These are phyloP conservation scores for Melanotaenia parkinsoni DNA, from an alignment of 2,797 vertebrate species.

Conservation along the genomic window DNA sequence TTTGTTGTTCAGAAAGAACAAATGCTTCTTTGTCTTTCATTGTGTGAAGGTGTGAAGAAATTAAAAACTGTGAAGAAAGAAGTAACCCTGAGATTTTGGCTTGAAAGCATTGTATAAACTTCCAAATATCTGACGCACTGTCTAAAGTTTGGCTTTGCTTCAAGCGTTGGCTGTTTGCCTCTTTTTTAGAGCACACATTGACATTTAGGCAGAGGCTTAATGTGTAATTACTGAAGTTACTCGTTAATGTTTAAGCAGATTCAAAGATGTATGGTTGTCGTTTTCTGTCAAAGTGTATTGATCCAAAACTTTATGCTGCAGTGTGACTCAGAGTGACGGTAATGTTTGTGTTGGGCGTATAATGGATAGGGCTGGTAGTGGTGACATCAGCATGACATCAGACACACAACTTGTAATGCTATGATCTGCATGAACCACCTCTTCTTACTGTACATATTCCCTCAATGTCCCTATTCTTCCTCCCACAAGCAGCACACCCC, in stretches of 20 bases:
- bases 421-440: constrained; percentile 21
- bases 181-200: not conserved
- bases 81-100: constrained; percentile 70
- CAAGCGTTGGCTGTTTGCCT: constrained; percentile 11
- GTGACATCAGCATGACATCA: constrained; percentile 61
- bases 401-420: constrained; percentile 5
- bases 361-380: not conserved
- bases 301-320: constrained; percentile 34
- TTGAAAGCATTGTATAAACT: constrained; percentile 42
- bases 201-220: not conserved
- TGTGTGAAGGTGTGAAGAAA: constrained; percentile 60
- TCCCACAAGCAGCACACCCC: constrained; percentile 43
- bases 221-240: not conserved
- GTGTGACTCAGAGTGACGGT: constrained; percentile 61
- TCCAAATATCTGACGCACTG: constrained; percentile 44
- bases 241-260: constrained; percentile 9
- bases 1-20: constrained; percentile 62
- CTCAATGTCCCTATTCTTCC: constrained; percentile 27
- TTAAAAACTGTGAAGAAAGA: constrained; percentile 65
- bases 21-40: constrained; percentile 56
- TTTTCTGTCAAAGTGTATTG: constrained; percentile 42
- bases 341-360: constrained; percentile 17
- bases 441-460: constrained; percentile 27
- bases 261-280: not conserved
- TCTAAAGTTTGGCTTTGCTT: constrained; percentile 39